phyloP scores from a whole-genome alignment of 2,113 vertebrate genomes.

The Ia io region DNA sequence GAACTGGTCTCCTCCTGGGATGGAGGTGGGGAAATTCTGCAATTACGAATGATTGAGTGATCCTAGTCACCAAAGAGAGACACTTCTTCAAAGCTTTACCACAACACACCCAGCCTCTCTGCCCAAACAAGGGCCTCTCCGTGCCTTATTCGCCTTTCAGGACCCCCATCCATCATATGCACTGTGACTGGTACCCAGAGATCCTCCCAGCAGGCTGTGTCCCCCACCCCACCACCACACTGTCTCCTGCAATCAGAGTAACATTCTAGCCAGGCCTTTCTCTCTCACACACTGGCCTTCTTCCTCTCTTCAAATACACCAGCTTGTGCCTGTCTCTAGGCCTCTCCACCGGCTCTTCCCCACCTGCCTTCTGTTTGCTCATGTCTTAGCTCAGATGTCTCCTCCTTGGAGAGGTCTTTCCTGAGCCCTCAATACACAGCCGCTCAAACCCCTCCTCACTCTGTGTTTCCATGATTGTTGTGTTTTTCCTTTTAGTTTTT shows the following conservation, averaged over 20 bases:
- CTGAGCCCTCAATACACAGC: neutral
- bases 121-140: neutral
- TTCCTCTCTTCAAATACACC: neutral
- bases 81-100: neutral
- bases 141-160: neutral
- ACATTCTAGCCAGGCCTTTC: neutral
- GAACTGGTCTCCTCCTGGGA: neutral
- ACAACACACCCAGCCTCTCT: neutral
- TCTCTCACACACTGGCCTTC: neutral
- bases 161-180: neutral
- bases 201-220: neutral
- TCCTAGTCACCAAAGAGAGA: neutral
- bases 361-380: neutral
- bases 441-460: neutral
- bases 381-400: neutral
- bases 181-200: neutral
- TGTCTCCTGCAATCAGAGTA: neutral
- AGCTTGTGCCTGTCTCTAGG: too few species aligned
- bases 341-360: neutral
- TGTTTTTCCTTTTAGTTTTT: neutral
- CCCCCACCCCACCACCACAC: fast-evolving
- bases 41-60: neutral
- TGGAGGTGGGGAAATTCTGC: neutral
- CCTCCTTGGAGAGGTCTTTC: neutral
- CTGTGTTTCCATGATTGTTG: neutral